These are phyloP conservation scores for Drosophila quadrilineata DNA, from an alignment of 1,140 invertebrate species.

Conservation along the genomic window DNA sequence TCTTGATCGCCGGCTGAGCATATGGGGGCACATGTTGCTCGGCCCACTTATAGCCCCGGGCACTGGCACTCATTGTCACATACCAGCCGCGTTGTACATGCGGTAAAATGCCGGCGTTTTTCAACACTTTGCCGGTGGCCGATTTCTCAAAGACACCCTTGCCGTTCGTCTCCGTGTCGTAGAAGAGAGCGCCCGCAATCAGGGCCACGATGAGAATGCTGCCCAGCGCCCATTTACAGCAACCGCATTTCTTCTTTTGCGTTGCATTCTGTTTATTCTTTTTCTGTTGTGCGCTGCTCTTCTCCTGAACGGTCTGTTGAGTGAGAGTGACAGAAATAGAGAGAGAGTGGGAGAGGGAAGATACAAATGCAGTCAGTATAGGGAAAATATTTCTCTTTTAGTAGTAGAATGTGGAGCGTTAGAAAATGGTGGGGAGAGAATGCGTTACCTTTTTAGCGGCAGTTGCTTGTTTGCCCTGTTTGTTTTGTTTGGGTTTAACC, in stretches of 20 bases:
- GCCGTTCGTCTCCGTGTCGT: conserved; percentile 77
- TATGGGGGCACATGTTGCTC: conserved; percentile 87
- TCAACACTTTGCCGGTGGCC: conserved; percentile 83
- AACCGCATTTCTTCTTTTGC: conserved; percentile 80
- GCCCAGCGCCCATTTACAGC: conserved; percentile 84
- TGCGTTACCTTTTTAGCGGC: conserved; percentile 69
- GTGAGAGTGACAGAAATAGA: background rate
- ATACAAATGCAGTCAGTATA: background rate
- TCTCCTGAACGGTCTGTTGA: conserved; percentile 63
- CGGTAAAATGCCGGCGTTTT: conserved; percentile 84
- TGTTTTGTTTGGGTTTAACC: conserved; percentile 79
- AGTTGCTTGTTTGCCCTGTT: conserved; percentile 74
- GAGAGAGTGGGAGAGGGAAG: background rate
- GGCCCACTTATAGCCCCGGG: conserved; percentile 84
- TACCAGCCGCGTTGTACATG: conserved; percentile 85
- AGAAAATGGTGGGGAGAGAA: too few species aligned
- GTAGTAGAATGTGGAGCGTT: too few species aligned
- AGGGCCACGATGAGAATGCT: conserved; percentile 82
- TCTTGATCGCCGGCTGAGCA: conserved; percentile 84
- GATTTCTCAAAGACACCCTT: conserved; percentile 78
- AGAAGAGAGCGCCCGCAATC: conserved; percentile 81
- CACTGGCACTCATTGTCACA: conserved; percentile 83
- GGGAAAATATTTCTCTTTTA: too few species aligned
- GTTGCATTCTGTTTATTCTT: conserved; percentile 63
- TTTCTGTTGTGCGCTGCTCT: conserved; percentile 74